phyloP scores from a whole-genome alignment of 2,113 vertebrate species.

The Neomonachus schauinslandi region DNA sequence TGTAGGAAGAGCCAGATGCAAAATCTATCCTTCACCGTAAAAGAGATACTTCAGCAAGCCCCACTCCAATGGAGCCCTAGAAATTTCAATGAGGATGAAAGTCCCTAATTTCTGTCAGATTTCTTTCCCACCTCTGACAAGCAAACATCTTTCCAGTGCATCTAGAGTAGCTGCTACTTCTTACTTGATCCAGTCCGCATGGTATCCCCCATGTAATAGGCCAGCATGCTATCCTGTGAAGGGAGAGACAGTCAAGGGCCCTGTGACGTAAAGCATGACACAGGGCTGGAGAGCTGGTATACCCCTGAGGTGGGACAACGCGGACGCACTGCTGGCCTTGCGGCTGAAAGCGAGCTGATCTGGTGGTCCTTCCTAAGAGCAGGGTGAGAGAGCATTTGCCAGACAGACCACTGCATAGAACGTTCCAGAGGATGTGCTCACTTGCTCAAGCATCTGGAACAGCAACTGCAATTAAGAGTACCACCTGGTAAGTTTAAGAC shows the following conservation, averaged over 20 bases:
- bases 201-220: background rate
- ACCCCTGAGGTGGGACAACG: background rate
- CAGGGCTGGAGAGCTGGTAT: background rate
- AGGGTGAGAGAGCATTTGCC: background rate
- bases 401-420: no score
- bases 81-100: background rate
- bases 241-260: background rate
- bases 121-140: background rate
- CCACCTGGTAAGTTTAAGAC: background rate
- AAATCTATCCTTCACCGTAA: background rate
- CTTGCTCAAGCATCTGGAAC: background rate
- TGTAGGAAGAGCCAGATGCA: background rate
- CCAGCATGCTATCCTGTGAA: background rate
- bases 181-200: background rate
- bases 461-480: background rate
- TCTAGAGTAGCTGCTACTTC: background rate
- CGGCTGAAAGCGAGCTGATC: background rate
- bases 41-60: background rate
- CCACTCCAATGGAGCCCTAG: background rate
- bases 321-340: no score
- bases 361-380: background rate
- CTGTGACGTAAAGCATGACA: background rate
- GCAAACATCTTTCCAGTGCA: background rate
- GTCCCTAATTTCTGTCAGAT: background rate
- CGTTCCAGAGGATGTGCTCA: background rate